These are phyloP conservation scores for Erethizon dorsatum DNA, from an alignment of 2,797 vertebrate genomes.

Conservation along the genomic window DNA sequence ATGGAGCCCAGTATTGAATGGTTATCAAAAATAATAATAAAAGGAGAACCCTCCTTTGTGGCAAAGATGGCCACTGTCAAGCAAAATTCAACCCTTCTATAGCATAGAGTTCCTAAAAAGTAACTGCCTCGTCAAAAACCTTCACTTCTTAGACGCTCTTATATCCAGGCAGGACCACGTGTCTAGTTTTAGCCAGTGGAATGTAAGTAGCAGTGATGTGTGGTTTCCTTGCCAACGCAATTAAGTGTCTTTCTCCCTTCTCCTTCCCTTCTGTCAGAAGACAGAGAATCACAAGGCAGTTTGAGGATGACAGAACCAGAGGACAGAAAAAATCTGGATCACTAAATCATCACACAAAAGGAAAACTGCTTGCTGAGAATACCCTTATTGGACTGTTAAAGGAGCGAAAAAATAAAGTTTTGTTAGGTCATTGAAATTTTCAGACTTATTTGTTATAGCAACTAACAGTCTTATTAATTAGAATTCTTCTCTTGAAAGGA, in stretches of 20 bases:
- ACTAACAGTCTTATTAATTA: conserved; percentile 23
- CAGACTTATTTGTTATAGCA: not conserved
- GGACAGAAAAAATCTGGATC: not conserved
- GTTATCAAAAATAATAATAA: conserved; percentile 3
- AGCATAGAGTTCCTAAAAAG: not conserved
- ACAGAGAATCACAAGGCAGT: not conserved
- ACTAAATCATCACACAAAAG: not conserved
- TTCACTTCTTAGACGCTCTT: not conserved
- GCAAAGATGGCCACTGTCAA: not conserved
- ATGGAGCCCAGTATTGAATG: not conserved
- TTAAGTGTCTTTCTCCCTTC: conserved; percentile 8
- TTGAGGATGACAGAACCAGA: not conserved
- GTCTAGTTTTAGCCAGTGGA: not conserved
- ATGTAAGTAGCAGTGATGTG: not conserved
- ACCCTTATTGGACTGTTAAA: not conserved
- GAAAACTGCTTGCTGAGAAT: conserved; percentile 18
- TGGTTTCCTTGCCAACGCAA: not conserved
- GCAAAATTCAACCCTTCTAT: conserved; percentile 4
- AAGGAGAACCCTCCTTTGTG: not conserved
- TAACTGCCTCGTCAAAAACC: conserved; percentile 2
- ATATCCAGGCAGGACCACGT: not conserved
- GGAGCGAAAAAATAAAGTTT: conserved; percentile 17
- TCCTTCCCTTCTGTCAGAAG: not conserved
- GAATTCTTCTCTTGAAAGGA: conserved; percentile 28
- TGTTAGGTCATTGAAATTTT: conserved; percentile 34